Evolutionary conservation across 1,140 invertebrate species (phyloP).

Genomic region (Diorhabda elongata): DNA sequence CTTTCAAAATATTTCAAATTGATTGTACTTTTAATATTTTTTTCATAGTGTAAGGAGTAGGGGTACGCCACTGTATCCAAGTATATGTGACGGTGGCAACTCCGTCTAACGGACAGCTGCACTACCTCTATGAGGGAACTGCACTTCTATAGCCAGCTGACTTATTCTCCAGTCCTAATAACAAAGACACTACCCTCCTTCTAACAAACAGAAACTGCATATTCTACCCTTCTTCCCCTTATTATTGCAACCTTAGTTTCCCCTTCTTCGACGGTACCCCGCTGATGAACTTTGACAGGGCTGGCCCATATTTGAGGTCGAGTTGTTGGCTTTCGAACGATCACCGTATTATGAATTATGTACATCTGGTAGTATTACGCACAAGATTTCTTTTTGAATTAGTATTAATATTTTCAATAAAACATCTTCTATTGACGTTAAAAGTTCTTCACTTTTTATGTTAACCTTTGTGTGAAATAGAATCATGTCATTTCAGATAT

Average conservation of each 20-base stretch:
- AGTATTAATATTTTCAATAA: too few species aligned
- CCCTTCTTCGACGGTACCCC: constrained; percentile 15
- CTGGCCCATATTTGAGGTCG: constrained; percentile 16
- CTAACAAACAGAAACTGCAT: constrained; percentile 22
- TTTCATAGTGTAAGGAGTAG: too few species aligned
- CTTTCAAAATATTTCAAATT: too few species aligned
- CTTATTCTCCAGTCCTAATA: constrained; percentile 31
- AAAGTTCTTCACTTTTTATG: too few species aligned
- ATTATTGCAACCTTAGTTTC: constrained; percentile 27
- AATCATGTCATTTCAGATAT: too few species aligned
- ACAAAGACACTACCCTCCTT: constrained; percentile 31
- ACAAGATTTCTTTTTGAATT: too few species aligned
- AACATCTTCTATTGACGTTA: too few species aligned
- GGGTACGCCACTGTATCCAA: constrained; percentile 20
- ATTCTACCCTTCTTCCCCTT: constrained; percentile 31
- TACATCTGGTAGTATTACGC: background rate
- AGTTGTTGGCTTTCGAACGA: background rate
- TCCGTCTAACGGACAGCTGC: constrained; percentile 28
- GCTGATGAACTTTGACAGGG: constrained; percentile 18
- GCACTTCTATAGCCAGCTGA: constrained; percentile 29
- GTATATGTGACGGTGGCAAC: constrained; percentile 18
- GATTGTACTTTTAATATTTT: too few species aligned
- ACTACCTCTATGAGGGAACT: constrained; percentile 20
- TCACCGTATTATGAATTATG: background rate
- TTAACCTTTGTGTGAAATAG: too few species aligned